Evolutionary conservation across 2,888 invertebrate species (phyloP), one percentile per base, ranked within the genome.

Genomic region (Pegoplata infirma): DNA sequence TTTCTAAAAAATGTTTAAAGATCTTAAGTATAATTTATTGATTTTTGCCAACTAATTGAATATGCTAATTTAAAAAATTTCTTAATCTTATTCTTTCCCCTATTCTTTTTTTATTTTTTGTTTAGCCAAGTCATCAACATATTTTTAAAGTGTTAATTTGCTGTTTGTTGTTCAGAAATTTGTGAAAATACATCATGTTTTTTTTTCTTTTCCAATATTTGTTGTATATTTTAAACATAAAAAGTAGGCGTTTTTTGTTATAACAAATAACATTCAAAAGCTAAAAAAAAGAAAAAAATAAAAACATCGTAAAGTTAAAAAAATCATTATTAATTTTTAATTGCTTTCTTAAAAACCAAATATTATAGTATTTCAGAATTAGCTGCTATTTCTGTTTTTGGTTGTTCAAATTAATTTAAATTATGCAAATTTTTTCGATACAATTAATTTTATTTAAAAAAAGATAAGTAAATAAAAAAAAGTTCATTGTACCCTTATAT

Each of bases 131-230:
- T n/a, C n/a, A n/a, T 40, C 36, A 40, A n/a, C 3, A 40, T 5
- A n/a, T 40, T 36, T 40, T 40, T 25, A 5, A 51, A 23, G 51
- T 51, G 51, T 51, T 51, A 51, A 51, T 51, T n/a, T n/a, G 14
- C 12, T 25, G 21, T 23, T 14, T 51, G 6, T 25, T 51, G 14
- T 51, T 51, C n/a, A 40, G 36, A n/a, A 40, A 40, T 12, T 32
- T 32, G 8, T 12, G 12, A 28, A 28, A 28, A 28, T 28, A 8
- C n/a, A n/a, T n/a, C n/a, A n/a, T n/a, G n/a, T n/a, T n/a, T n/a
- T n/a, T n/a, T n/a, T n/a, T 25, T 3, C 25, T 25, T 25, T 25
- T 5, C 3, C 25, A 25, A 5, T 5, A 3, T 25, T 25, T 25
- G 25, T 25, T 25, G 12, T 28, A 28, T 7, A 36, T 36, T 36